Evolutionary conservation across 2,888 invertebrate genomes (phyloP).

Genomic region (Aphodius sticticus): DNA sequence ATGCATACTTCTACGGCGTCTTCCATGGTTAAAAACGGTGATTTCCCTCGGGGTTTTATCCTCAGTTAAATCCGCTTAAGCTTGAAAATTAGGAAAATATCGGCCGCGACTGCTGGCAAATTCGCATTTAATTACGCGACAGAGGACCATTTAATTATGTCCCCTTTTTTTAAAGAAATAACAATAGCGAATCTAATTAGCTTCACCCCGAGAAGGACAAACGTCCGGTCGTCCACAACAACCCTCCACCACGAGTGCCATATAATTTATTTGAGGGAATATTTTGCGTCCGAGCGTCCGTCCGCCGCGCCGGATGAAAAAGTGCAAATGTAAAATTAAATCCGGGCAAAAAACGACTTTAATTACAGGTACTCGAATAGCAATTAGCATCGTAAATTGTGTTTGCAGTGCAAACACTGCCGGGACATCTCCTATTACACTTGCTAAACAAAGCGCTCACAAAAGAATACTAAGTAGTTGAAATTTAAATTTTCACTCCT

Average conservation of each 20-base stretch:
- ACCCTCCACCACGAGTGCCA: neutral
- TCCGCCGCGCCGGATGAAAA: neutral
- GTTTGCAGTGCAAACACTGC: conserved; percentile 15
- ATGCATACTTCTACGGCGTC: neutral
- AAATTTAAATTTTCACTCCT: neutral
- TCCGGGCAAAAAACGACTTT: conserved; percentile 21
- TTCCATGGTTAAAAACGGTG: neutral
- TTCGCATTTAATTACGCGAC: neutral
- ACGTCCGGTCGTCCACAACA: neutral
- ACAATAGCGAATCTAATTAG: neutral
- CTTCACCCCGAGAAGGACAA: neutral
- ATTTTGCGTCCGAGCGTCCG: neutral
- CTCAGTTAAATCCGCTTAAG: neutral
- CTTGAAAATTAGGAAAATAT: conserved; percentile 4
- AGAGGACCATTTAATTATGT: neutral
- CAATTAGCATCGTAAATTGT: conserved; percentile 20
- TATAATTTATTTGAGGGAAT: neutral
- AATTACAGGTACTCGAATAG: conserved; percentile 26
- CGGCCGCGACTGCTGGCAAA: neutral
- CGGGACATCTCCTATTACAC: conserved; percentile 16
- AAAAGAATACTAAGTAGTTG: conserved; percentile 12
- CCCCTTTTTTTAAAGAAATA: neutral
- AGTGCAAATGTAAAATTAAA: conserved; percentile 13
- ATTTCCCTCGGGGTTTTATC: neutral
- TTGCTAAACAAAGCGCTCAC: conserved; percentile 17